These are phyloP conservation scores for Meandrusa payeni DNA, from an alignment of 2,888 invertebrate species.

Conservation along the genomic window DNA sequence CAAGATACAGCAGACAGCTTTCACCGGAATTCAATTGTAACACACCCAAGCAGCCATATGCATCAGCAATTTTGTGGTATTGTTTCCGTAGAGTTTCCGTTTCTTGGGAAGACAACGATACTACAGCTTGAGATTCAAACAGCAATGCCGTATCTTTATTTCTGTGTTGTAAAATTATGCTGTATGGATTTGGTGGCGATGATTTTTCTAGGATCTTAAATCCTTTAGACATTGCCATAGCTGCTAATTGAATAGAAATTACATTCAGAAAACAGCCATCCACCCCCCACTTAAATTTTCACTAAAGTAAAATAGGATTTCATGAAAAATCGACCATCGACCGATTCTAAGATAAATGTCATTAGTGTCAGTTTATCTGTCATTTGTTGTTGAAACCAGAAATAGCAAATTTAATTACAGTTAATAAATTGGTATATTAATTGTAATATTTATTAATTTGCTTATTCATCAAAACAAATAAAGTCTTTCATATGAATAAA, in stretches of 20 bases:
- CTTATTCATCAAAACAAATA: too few species aligned
- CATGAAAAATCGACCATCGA: slow-evolving; percentile 22
- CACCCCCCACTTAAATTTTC: slow-evolving; percentile 43
- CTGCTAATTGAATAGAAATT: slow-evolving; percentile 32
- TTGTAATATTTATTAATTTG: too few species aligned
- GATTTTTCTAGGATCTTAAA: slow-evolving; percentile 95
- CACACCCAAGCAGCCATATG: slow-evolving; percentile 97
- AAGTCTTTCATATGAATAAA: too few species aligned
- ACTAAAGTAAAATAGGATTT: slow-evolving; percentile 26
- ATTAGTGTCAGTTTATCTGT: slow-evolving; percentile 21
- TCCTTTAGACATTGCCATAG: slow-evolving; percentile 96
- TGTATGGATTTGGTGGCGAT: slow-evolving; percentile 92
- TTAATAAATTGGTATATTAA: too few species aligned
- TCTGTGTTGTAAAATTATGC: slow-evolving; percentile 93
- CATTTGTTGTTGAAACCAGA: slow-evolving; percentile 7
- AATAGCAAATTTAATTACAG: background rate
- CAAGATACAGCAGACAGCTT: slow-evolving; percentile 91
- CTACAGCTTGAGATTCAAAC: slow-evolving; percentile 96
- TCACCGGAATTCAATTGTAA: slow-evolving; percentile 93
- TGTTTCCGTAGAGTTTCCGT: slow-evolving; percentile 93
- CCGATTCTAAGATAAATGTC: slow-evolving; percentile 25
- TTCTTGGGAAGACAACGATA: slow-evolving; percentile 92
- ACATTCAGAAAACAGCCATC: slow-evolving; percentile 48
- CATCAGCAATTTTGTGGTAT: slow-evolving; percentile 95
- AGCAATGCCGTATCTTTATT: slow-evolving; percentile 92